Evolutionary conservation across 2,113 vertebrate species (phyloP).

Genomic region (western clawed frog (Xenopus tropicalis)): UCB_Xtro_10.0 CM004443.2:55527001-55527500

Average conservation of each 20-base stretch:
- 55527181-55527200: conserved; percentile 10
- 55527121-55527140: not conserved
- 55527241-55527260: not conserved
- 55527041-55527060: conserved; percentile 33
- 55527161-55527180: not conserved
- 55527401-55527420: not conserved
- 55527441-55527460: too few relatives aligned
- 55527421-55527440: not conserved
- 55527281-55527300: not conserved
- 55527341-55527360: too few relatives aligned
- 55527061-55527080: conserved; percentile 14
- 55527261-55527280: not conserved
- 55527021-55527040: not conserved
- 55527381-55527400: too few relatives aligned
- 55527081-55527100: not conserved
- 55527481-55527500: too few relatives aligned
- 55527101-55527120: not conserved
- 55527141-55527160: conserved; percentile 5
- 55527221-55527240: conserved; percentile 18
- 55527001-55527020: too few relatives aligned
- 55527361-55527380: too few relatives aligned
- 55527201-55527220: conserved; percentile 1
- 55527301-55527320: not conserved
- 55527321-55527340: too few relatives aligned
- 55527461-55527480: too few relatives aligned